These are phyloP conservation scores for Protonibea diacanthus DNA, from an alignment of 2,797 vertebrate genomes.

Conservation along the genomic window DNA sequence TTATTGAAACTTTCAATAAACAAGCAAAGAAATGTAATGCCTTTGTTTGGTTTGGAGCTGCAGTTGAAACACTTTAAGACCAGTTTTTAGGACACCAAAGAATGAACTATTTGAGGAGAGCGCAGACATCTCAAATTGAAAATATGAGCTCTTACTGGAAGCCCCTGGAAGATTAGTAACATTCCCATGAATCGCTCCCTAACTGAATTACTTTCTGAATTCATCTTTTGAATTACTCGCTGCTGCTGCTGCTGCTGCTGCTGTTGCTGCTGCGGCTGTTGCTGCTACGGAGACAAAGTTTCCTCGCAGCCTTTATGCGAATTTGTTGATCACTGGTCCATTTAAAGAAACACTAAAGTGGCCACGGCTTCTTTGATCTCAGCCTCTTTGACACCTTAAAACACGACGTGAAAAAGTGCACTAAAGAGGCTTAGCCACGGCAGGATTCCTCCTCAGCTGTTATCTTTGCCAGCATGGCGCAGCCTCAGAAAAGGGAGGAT, in stretches of 20 bases:
- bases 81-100: constrained; percentile 64
- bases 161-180: constrained; percentile 63
- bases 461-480: constrained; percentile 70
- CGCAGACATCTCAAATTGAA: constrained; percentile 64
- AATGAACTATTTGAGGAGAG: constrained; percentile 61
- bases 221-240: constrained; percentile 44
- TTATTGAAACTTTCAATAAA: constrained; percentile 79
- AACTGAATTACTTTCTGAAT: constrained; percentile 62
- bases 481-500: constrained; percentile 65
- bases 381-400: constrained; percentile 72
- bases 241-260: neutral
- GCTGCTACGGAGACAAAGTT: constrained; percentile 15
- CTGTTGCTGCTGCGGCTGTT: constrained; percentile 13
- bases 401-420: constrained; percentile 57
- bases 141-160: constrained; percentile 72
- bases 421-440: constrained; percentile 52
- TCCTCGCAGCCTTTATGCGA: constrained; percentile 13
- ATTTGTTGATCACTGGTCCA: constrained; percentile 56
- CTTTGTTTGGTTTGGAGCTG: constrained; percentile 72
- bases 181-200: constrained; percentile 61
- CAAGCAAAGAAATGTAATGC: constrained; percentile 75
- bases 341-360: constrained; percentile 43
- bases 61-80: constrained; percentile 58
- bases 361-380: constrained; percentile 68
- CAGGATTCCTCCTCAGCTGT: constrained; percentile 71